Evolutionary conservation across 2,113 vertebrate species (phyloP).

Genomic region (Arenaria interpres): DNA sequence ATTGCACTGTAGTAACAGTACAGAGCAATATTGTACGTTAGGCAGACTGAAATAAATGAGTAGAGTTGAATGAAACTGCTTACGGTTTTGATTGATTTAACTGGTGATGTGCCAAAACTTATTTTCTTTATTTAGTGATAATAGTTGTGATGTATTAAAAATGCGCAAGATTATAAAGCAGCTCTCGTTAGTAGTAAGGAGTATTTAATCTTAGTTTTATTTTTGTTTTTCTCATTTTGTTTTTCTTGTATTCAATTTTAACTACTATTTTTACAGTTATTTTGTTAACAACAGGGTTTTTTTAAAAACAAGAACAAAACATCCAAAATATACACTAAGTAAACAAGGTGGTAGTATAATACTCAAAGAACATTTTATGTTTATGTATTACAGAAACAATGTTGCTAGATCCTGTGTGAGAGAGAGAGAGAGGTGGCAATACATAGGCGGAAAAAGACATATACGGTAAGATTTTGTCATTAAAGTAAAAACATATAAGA

Average conservation of each 20-base stretch:
- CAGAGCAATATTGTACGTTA: not conserved
- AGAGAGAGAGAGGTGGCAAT: not conserved
- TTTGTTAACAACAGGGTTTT: not conserved
- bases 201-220: not conserved
- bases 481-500: not conserved
- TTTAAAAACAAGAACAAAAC: not conserved
- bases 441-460: rapidly evolving
- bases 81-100: not conserved
- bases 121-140: not conserved
- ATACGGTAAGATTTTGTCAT: not conserved
- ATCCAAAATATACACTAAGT: not conserved
- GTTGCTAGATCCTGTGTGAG: not conserved
- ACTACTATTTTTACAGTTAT: not conserved
- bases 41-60: not conserved
- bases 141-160: not conserved
- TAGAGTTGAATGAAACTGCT: not conserved
- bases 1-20: not conserved
- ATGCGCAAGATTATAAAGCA: not conserved
- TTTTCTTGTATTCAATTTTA: not conserved
- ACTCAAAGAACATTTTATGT: not conserved
- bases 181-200: not conserved
- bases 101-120: not conserved
- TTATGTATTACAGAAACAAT: not conserved
- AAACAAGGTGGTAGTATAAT: not conserved
- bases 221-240: not conserved